Base-by-base conservation (phyloP, 2,797 vertebrate genomes). In the Bufotes viridis region DNA sequence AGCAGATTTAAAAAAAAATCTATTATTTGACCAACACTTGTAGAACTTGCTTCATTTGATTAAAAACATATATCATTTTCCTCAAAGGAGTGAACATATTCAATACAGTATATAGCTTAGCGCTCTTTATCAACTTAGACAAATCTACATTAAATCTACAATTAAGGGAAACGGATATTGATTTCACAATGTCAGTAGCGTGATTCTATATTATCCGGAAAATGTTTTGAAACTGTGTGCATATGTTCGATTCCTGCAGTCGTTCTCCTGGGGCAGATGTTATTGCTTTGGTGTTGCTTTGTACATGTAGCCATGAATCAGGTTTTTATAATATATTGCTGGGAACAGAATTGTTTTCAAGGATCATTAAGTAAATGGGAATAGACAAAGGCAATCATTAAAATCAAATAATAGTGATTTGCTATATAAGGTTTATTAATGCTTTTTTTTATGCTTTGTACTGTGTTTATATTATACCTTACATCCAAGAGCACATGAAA, bases 351-450 rank as follows among this genome's bases (percentile, higher is more conserved):
- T 75, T 75, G 72, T 51, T 75, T 75, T 75, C 72, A 49, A 34
- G 72, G 72, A 20, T 51, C 42, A 51, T 75, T 9, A 75, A 53
- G 72, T 75, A 75, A 51, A 75, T 75, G 20, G 72, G 42, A 75
- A 75, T n/a, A 75, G 72, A 75, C 72, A 53, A 75, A 49, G 20
- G 11, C 72, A 75, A 75, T 75, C 72, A 51, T 75, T 75, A 75
- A 75, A 75, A 75, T 75, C 72, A 75, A 53, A 53, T 75, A 75
- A 53, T 51, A 12, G 20, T n/a, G 72, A 51, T 75, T 75, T 10
- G 72, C 42, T 14, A n/a, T 75, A 53, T n/a, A 75, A 20, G 20
- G 10, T 51, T 53, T 75, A 75, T 34, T 51, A 53, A n/a, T 9
- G 8, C 20, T 9, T 74, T 74, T 42, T 42, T 9, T 34, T 72